A percentile compares a stretch with the other conserved stretches of the same genome.
phyloP scores from a whole-genome alignment of 2,888 invertebrate genomes.

The Epirrhoe tristata region DNA sequence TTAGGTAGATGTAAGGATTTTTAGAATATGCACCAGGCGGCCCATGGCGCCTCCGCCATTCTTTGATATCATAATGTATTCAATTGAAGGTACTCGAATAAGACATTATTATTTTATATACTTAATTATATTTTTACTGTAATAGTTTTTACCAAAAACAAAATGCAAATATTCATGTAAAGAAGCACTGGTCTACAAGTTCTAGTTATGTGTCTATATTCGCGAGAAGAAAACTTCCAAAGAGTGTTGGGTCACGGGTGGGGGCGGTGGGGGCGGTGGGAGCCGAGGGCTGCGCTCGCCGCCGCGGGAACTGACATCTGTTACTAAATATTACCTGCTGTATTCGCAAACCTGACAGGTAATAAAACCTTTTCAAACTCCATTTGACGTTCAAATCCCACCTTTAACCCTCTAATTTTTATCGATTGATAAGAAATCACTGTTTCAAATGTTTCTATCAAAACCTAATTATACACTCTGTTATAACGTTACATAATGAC shows the following conservation, averaged over 20 bases:
- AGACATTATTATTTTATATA: slow-evolving; percentile 3
- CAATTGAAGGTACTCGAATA: not conserved
- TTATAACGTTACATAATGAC: not conserved
- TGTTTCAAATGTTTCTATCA: too few relatives aligned
- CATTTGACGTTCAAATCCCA: too few relatives aligned
- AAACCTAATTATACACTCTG: not conserved
- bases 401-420: too few relatives aligned
- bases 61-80: not conserved
- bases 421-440: too few relatives aligned
- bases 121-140: not conserved
- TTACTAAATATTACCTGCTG: too few relatives aligned
- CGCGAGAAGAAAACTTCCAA: not conserved
- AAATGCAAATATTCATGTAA: slow-evolving; percentile 1
- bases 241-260: too few relatives aligned
- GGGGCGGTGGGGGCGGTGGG: too few relatives aligned
- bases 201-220: too few relatives aligned
- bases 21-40: not conserved
- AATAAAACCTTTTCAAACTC: too few relatives aligned
- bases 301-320: too few relatives aligned
- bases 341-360: too few relatives aligned
- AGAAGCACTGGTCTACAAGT: too few relatives aligned
- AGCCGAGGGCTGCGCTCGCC: not conserved
- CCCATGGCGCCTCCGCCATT: not conserved
- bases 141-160: not conserved
- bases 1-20: not conserved